A percentile compares a stretch with the other conserved stretches of the same genome.
phyloP scores from a whole-genome alignment of 2,888 invertebrate genomes.

The Calephelis perditalis region DNA sequence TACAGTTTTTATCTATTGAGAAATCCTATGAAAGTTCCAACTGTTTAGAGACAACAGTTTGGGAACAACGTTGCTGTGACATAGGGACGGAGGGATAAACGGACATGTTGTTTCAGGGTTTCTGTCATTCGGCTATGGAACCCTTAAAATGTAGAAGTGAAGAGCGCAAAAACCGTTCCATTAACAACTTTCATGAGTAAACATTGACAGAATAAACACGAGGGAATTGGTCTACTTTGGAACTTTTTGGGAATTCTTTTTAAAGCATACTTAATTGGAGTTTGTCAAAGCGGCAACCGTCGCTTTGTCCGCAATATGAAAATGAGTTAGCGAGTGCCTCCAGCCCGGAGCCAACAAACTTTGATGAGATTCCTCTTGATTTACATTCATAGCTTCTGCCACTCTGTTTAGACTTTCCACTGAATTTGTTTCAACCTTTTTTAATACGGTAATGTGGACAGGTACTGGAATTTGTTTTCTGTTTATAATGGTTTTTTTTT shows the following conservation, averaged over 20 bases:
- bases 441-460: no score
- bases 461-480: no score
- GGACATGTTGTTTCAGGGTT: no score
- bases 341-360: conserved; percentile 51
- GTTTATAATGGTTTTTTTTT: no score
- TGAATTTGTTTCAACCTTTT: conserved; percentile 2
- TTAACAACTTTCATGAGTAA: conserved; percentile 24
- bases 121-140: no score
- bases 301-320: conserved; percentile 50
- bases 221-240: conserved; percentile 22
- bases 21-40: no score
- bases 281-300: conserved; percentile 26
- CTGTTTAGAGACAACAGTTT: no score
- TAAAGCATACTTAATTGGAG: conserved; percentile 27
- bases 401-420: conserved; percentile 34
- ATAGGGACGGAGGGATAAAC: no score
- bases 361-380: conserved; percentile 64
- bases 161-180: conserved; percentile 21
- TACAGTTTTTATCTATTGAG: no score
- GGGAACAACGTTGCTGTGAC: no score
- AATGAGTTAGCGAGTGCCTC: conserved; percentile 60
- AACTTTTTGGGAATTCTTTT: conserved; percentile 24
- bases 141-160: no score
- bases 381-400: conserved; percentile 68
- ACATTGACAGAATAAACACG: conserved; percentile 28